These are phyloP conservation scores for Alauda arvensis DNA, from an alignment of 2,797 vertebrate species.

Conservation along the genomic window DNA sequence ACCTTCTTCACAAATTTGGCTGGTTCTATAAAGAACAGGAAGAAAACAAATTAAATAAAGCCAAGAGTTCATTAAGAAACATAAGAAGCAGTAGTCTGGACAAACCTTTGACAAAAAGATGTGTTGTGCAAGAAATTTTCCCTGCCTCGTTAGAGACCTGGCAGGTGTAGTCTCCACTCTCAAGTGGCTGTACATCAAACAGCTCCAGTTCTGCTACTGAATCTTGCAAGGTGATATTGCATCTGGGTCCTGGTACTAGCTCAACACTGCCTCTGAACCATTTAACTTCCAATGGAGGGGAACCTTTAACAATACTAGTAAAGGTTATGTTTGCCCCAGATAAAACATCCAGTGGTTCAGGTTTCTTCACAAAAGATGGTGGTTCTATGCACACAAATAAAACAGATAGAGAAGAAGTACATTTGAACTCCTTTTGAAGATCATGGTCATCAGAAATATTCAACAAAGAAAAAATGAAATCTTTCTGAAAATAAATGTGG, in stretches of 20 bases:
- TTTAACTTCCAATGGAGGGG: slow-evolving; percentile 86
- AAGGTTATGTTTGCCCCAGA: slow-evolving; percentile 85
- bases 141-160: slow-evolving; percentile 92
- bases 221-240: slow-evolving; percentile 84
- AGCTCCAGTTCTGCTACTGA: slow-evolving; percentile 85
- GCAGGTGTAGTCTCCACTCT: slow-evolving; percentile 92
- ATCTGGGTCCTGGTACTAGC: slow-evolving; percentile 77
- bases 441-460: background rate
- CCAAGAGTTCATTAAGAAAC: background rate
- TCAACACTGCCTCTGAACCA: slow-evolving; percentile 94
- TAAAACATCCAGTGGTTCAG: slow-evolving; percentile 85
- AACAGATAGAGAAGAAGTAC: background rate
- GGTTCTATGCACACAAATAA: slow-evolving; percentile 77
- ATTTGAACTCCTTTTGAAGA: slow-evolving; percentile 21
- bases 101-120: slow-evolving; percentile 93
- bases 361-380: slow-evolving; percentile 90
- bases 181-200: slow-evolving; percentile 77
- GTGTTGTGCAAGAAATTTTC: slow-evolving; percentile 84
- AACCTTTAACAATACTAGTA: slow-evolving; percentile 88
- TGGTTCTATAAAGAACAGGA: slow-evolving; percentile 78
- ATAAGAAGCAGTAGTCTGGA: slow-evolving; percentile 1
- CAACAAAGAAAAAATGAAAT: background rate
- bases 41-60: slow-evolving; percentile 31
- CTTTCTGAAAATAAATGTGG: background rate
- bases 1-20: slow-evolving; percentile 90